Evolutionary conservation across 53 echinoderm and acorn worm species (phyloP), one percentile per base, ranked within the genome.

Genomic region (Glandiceps talaboti): DNA sequence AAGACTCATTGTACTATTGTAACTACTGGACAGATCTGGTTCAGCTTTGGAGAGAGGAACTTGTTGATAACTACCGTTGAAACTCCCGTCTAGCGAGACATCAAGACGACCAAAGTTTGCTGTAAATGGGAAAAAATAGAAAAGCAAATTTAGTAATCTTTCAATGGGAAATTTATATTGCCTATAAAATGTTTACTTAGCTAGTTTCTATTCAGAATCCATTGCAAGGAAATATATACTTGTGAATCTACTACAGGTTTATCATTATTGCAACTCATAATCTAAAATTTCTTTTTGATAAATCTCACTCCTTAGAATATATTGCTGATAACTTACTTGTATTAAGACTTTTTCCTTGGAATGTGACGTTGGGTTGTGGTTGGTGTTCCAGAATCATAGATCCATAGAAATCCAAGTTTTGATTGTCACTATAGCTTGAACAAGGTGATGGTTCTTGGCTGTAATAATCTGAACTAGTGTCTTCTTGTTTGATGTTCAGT

Each of bases 381-480:
- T 45, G 64, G 64, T 45, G 64, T 12, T 45, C 64, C 6, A 12
- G 6, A 20, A 45, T 45, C 64, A 45, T 45, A 12, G 64, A 20
- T 12, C 64, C 64, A 45, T 45, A 45, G 64, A 45, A 45, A 45
- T 45, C 64, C 64, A 45, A 45, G 20, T 6, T 45, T 20, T 45
- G 64, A 20, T 45, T 45, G 64, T 45, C 64, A 20, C 64, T 45
- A 81, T 86, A 80, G 74, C 73, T 80, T 25, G 89, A 86, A 82
- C 87, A 94, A 20, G 99, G 94, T 0, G 99, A 99, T 1, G 93
- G 89, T 72, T 89, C 91, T 0, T 91, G 86, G 79, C 97, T 97
- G 90, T 99, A 99, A 77, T 99, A 99, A 86, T 99, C 99, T 0
- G 99, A 99, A 78, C 93, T 99, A 0, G 90, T 75, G 76, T 92